Evolutionary conservation across 2,113 vertebrate genomes (phyloP), one percentile per base, ranked within the genome.

Genomic region (Hydrolagus affinis): DNA sequence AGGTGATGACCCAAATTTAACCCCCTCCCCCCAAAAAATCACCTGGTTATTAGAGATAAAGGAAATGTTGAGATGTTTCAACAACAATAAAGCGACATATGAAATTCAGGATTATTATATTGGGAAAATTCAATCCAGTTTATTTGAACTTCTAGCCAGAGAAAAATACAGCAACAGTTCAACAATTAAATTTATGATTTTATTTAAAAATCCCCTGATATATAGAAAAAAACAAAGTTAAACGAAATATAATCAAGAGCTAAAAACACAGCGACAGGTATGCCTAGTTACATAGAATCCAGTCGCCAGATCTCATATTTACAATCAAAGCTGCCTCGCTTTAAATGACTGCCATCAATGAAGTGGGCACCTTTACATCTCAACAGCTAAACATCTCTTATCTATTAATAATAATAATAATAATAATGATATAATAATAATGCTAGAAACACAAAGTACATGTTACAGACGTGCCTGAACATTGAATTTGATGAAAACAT

Each of bases 401-500:
- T 66, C 78, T 83, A 83, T 66, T 75, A 4, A 0, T 68, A 83
- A 66, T 64, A 17, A 25, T 83, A n/a, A n/a, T 75, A 4, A 0
- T 68, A 83, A 66, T 62, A 83, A 28, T 83, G 78, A 83, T 86
- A 44, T 44, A 44, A 44, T 44, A 44, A 44, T 85, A 78, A 87
- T 86, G 32, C 87, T 86, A 91, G 86, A 85, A 25, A 89, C 88
- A 87, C 91, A 93, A 91, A 90, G 92, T 88, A 93, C 89, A 78
- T 89, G 72, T 88, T 88, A 91, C 90, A 62, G 28, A 91, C 90
- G 91, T 88, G 89, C 88, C 87, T 14, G 0, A 91, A 89, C 91
- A 90, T 86, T 68, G 71, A 87, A 78, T 32, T 86, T 86, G 87
- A 90, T 90, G 91, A 89, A 89, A 92, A 92, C 90, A 92, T 88